These are phyloP conservation scores for Erannis defoliaria DNA, from an alignment of 2,888 invertebrate genomes.

Conservation along the genomic window DNA sequence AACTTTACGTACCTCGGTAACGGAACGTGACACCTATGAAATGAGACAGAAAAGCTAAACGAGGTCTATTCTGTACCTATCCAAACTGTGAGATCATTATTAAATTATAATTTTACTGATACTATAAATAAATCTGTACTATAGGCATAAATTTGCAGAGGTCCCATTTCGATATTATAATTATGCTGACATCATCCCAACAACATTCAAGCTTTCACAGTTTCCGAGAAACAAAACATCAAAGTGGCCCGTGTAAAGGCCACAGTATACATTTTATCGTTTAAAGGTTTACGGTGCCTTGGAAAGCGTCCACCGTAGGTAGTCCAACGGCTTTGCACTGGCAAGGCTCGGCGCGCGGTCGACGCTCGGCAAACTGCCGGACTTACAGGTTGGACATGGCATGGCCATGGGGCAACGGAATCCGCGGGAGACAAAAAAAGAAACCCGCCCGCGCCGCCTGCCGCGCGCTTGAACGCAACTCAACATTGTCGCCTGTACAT, in stretches of 20 bases:
- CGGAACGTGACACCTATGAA: no score
- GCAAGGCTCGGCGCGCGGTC: constrained; percentile 69
- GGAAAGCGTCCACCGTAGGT: constrained; percentile 72
- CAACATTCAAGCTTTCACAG: constrained; percentile 7
- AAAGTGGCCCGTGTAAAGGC: constrained; percentile 14
- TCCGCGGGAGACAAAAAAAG: constrained; percentile 83
- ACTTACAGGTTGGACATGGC: constrained; percentile 82
- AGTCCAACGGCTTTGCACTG: constrained; percentile 75
- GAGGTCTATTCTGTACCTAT: no score
- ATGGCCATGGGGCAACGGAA: constrained; percentile 73
- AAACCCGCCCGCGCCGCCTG: constrained; percentile 57
- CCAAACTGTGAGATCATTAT: no score
- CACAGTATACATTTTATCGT: constrained; percentile 17
- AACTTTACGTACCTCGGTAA: no score
- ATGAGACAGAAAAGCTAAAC: no score
- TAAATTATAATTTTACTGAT: no score
- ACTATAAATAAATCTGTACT: no score
- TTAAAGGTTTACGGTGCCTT: constrained; percentile 53
- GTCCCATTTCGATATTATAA: background rate
- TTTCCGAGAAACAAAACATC: constrained; percentile 34
- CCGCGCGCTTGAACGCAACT: constrained; percentile 69
- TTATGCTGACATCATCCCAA: background rate
- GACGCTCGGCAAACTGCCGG: constrained; percentile 85
- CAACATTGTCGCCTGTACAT: constrained; percentile 53
- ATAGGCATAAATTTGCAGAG: background rate